A percentile compares a stretch with the other conserved stretches of the same genome.
Evolutionary conservation across 2,797 vertebrate species (phyloP).

Genomic region (Triplophysa bombifrons): DNA sequence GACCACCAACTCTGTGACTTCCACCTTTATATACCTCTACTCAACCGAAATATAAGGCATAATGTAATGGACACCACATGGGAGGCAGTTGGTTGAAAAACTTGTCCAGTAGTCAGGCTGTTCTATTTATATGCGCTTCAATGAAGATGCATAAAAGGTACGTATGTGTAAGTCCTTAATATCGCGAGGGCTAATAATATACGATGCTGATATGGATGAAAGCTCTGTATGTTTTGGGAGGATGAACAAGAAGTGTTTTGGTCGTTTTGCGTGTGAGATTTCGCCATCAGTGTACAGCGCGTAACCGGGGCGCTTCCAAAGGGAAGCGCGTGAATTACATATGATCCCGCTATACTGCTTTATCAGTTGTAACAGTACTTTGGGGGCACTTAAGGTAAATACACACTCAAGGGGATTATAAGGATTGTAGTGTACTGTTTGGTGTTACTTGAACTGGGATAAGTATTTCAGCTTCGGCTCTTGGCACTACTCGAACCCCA

Average conservation of each 20-base stretch:
- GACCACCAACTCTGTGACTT: constrained; percentile 49
- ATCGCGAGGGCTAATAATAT: constrained; percentile 80
- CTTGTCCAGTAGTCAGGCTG: constrained; percentile 81
- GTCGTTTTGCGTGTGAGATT: constrained; percentile 44
- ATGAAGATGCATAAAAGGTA: constrained; percentile 86
- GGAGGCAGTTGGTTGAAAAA: constrained; percentile 76
- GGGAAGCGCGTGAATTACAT: background rate
- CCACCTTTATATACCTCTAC: constrained; percentile 77
- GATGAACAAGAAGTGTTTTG: constrained; percentile 44
- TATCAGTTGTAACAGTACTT: background rate
- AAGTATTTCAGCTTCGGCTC: background rate
- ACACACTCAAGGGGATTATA: background rate
- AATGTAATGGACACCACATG: constrained; percentile 79
- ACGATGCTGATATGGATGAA: constrained; percentile 77
- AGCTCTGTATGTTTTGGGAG: constrained; percentile 49
- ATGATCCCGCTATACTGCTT: background rate
- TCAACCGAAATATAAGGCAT: constrained; percentile 79
- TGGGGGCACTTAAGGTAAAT: constrained; percentile 5
- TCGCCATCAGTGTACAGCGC: background rate
- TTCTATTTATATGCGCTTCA: constrained; percentile 85
- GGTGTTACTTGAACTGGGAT: no score
- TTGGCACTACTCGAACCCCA: no score
- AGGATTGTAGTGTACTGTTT: background rate
- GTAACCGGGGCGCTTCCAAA: background rate
- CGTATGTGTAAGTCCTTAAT: constrained; percentile 81